phyloP scores from a whole-genome alignment of 1,140 invertebrate species.

The Drosophila ficusphila region DNA sequence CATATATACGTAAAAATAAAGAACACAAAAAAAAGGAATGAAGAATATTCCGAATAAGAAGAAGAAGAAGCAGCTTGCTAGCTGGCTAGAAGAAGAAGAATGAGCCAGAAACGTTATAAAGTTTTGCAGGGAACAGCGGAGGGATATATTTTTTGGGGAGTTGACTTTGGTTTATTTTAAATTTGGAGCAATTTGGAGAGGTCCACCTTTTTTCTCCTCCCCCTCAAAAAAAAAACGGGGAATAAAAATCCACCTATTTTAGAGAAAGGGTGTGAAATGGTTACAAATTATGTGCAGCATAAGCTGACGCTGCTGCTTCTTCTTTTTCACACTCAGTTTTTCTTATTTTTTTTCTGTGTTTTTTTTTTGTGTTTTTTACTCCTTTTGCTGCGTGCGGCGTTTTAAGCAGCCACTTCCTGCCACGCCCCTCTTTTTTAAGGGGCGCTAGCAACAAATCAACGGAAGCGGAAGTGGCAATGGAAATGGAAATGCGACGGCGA shows the following conservation, averaged over 20 bases:
- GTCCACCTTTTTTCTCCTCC: background rate
- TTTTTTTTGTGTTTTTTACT: conserved; percentile 26
- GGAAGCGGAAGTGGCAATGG: conserved; percentile 79
- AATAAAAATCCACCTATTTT: conserved; percentile 17
- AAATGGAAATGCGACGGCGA: conserved; percentile 72
- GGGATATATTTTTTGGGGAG: background rate
- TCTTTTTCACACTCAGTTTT: conserved; percentile 4
- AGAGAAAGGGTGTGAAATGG: conserved; percentile 56
- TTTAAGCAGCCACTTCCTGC: conserved; percentile 79
- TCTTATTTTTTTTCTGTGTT: background rate
- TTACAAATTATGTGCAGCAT: conserved; percentile 79
- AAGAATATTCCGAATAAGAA: conserved; percentile 17
- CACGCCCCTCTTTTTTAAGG: conserved; percentile 25
- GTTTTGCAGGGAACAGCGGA: conserved; percentile 21
- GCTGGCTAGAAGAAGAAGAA: conserved; percentile 17
- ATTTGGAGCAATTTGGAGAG: conserved; percentile 66
- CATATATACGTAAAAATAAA: conserved; percentile 47
- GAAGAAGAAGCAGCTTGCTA: conserved; percentile 9
- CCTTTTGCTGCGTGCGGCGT: conserved; percentile 62
- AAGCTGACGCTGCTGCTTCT: conserved; percentile 23
- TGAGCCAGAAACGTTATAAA: conserved; percentile 45
- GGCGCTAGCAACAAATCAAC: conserved; percentile 72
- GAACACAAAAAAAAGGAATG: conserved; percentile 6
- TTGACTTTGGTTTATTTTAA: conserved; percentile 66
- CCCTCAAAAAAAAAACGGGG: background rate